Percentiles rank a stretch among this genome's conserved stretches.
Conservation (phyloP, 2,797 vertebrate genomes). For the Hippocampus kuda region DNA sequence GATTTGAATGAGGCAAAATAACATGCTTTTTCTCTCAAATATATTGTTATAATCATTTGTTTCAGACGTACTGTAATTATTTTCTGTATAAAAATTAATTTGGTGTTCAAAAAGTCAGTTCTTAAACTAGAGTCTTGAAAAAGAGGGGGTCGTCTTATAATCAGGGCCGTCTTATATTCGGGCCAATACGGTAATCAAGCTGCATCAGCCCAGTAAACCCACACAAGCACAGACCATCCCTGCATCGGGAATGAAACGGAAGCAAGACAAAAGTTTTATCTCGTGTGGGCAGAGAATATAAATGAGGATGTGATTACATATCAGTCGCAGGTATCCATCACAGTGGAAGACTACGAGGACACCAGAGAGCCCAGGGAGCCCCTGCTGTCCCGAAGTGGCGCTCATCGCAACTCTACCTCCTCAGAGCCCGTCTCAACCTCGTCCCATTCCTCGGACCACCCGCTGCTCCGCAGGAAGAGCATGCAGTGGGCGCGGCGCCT, state of each 20-base stretch:
- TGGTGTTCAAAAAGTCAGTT: no score
- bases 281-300: not conserved
- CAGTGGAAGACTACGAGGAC: constrained; percentile 76
- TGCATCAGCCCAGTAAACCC: no score
- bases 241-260: not conserved
- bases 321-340: constrained; percentile 78
- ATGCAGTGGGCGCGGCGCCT: constrained; percentile 79
- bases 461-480: constrained; percentile 75
- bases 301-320: not conserved
- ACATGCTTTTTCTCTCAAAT: no score
- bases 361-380: constrained; percentile 72
- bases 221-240: no score
- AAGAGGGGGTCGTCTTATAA: no score
- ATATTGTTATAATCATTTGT: no score
- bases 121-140: no score
- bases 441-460: constrained; percentile 71
- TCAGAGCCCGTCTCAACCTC: constrained; percentile 67
- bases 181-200: no score
- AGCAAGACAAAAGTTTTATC: not conserved
- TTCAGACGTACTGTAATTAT: no score
- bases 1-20: no score
- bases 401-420: constrained; percentile 75
- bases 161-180: no score
- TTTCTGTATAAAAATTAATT: no score
- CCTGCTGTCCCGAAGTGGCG: constrained; percentile 59